phyloP scores from a whole-genome alignment of 2,888 invertebrate species.

The Chydorus sphaericus region DNA sequence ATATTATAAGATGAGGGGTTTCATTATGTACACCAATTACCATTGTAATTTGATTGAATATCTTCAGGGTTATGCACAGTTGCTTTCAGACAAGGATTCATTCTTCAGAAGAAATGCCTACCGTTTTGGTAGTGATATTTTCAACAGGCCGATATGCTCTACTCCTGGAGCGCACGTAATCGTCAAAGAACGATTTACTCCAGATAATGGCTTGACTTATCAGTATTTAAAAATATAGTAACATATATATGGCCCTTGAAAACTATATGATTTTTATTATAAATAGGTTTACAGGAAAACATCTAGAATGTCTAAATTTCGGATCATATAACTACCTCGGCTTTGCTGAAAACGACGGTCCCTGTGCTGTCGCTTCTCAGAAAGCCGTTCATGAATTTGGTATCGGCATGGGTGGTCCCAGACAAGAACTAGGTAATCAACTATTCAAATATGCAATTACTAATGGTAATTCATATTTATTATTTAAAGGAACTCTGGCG shows the following conservation, averaged over 20 bases:
- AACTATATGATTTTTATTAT: background rate
- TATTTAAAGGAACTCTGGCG: conserved; percentile 34
- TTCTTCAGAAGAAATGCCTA: conserved; percentile 88
- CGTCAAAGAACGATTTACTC: conserved; percentile 66
- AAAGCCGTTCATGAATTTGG: conserved; percentile 54
- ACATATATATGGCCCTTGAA: background rate
- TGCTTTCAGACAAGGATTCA: conserved; percentile 71
- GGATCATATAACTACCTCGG: conserved; percentile 98
- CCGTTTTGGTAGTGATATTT: conserved; percentile 81
- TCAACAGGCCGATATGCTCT: conserved; percentile 87
- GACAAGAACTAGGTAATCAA: conserved; percentile 63
- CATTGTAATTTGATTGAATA: conserved; percentile 18
- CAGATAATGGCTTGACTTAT: conserved; percentile 87
- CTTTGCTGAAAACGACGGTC: conserved; percentile 70
- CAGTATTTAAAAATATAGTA: conserved; percentile 37
- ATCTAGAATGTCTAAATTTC: conserved; percentile 73
- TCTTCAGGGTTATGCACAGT: conserved; percentile 59
- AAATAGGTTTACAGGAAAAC: conserved; percentile 58
- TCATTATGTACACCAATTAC: conserved; percentile 13
- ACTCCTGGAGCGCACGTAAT: conserved; percentile 77
- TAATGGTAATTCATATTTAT: conserved; percentile 4
- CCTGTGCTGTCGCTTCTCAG: conserved; percentile 58
- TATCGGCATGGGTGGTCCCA: conserved; percentile 53
- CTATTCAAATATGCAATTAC: background rate
- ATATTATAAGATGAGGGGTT: conserved; percentile 21